Percentiles rank a stretch among this genome's conserved stretches.
Evolutionary conservation across 2,888 invertebrate genomes (phyloP).

Genomic region (Coenonympha arcania): DNA sequence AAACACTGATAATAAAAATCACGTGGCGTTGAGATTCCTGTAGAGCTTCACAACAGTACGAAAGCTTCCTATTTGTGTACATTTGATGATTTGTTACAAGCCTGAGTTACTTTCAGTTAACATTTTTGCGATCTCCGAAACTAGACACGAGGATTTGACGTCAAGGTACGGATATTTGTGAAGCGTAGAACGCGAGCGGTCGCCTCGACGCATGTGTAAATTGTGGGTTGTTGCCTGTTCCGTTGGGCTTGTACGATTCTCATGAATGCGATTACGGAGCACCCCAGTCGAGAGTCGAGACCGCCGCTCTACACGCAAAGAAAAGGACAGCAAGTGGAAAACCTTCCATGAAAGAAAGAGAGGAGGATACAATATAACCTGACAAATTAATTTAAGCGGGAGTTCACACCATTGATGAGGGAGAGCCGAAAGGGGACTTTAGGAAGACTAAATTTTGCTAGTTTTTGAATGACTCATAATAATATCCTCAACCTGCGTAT

Average conservation of each 20-base stretch:
- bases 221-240: conserved; percentile 8
- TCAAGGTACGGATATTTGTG: conserved; percentile 33
- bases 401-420: conserved; percentile 17
- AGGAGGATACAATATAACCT: conserved; percentile 1
- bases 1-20: conserved; percentile 47
- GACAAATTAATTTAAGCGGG: conserved; percentile 10
- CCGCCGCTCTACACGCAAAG: conserved; percentile 18
- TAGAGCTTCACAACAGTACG: conserved; percentile 19
- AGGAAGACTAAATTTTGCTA: not conserved
- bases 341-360: conserved; percentile 19
- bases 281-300: conserved; percentile 19
- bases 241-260: conserved; percentile 17
- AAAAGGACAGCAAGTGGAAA: conserved; percentile 16
- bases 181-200: conserved; percentile 41
- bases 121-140: conserved; percentile 60
- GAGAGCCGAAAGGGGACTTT: conserved; percentile 5
- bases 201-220: conserved; percentile 54
- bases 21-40: conserved; percentile 43
- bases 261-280: conserved; percentile 23
- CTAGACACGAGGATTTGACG: conserved; percentile 52
- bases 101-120: conserved; percentile 61
- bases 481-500: too few species aligned
- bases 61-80: conserved; percentile 36
- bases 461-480: not conserved
- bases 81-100: conserved; percentile 52